Evolutionary conservation across 2,888 invertebrate species (phyloP).

Genomic region (Mongoloraphidia duomilia): DNA sequence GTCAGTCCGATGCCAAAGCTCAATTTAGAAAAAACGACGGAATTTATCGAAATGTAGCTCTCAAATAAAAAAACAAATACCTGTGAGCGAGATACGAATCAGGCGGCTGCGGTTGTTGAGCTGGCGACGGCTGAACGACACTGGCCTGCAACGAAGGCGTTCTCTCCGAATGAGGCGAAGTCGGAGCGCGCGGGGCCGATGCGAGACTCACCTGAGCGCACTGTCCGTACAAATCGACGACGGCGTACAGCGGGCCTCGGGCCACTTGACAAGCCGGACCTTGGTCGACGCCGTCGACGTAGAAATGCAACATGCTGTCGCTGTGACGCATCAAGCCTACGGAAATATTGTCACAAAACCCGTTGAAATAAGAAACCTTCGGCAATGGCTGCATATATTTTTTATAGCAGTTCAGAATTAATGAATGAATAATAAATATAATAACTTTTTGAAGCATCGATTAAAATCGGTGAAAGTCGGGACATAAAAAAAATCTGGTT

Average conservation of each 20-base stretch:
- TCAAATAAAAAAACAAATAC: background rate
- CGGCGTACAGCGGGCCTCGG: constrained; percentile 73
- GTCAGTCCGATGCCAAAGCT: too few relatives aligned
- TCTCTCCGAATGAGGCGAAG: constrained; percentile 24
- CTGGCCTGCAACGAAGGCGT: constrained; percentile 24
- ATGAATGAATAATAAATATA: too few relatives aligned
- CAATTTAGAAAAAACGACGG: background rate
- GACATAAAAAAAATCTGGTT: too few relatives aligned
- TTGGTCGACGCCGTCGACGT: constrained; percentile 73
- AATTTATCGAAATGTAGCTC: background rate
- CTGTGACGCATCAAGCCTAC: constrained; percentile 70
- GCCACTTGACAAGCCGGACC: constrained; percentile 71
- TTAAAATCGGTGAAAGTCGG: too few relatives aligned
- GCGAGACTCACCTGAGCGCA: constrained; percentile 69
- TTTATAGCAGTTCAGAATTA: too few relatives aligned
- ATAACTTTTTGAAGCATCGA: too few relatives aligned
- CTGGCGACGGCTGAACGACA: constrained; percentile 2
- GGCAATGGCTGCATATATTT: too few relatives aligned
- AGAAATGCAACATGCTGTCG: constrained; percentile 74
- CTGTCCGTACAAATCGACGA: constrained; percentile 89
- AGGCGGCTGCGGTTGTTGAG: background rate
- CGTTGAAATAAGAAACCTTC: too few relatives aligned
- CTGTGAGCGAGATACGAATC: constrained; percentile 3
- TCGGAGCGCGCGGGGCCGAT: constrained; percentile 23
- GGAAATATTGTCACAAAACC: constrained; percentile 1